These are phyloP conservation scores for Leucoma salicis DNA, from an alignment of 2,888 invertebrate species.

Conservation along the genomic window DNA sequence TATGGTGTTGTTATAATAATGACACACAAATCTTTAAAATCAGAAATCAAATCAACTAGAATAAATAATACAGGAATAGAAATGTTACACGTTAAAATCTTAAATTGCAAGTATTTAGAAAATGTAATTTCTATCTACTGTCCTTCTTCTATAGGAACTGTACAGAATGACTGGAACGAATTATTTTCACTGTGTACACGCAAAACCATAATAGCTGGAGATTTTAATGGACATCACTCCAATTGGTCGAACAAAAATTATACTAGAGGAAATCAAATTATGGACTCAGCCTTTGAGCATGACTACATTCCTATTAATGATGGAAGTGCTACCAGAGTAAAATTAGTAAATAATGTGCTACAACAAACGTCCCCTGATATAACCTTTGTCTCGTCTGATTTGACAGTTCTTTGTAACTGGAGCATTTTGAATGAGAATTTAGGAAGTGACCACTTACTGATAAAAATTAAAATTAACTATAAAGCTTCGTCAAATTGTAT, in stretches of 20 bases:
- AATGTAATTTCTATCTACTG: not conserved
- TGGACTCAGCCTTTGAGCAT: not conserved
- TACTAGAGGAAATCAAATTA: not conserved
- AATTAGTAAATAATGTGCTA: not conserved
- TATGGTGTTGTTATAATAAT: not conserved
- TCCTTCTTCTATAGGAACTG: not conserved
- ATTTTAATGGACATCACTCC: not conserved
- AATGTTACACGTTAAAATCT: conserved; percentile 19
- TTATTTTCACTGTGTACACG: not conserved
- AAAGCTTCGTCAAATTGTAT: not conserved
- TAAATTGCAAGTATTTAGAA: conserved; percentile 7
- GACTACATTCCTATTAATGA: not conserved
- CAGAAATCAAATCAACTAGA: not conserved
- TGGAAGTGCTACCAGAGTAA: not conserved
- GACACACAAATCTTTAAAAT: not conserved
- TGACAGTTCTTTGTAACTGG: not conserved
- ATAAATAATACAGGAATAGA: conserved; percentile 11
- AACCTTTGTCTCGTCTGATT: not conserved
- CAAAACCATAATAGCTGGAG: too few species aligned
- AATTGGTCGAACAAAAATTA: not conserved
- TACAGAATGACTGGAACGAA: not conserved
- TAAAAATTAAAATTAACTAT: not conserved
- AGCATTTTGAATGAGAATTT: not conserved
- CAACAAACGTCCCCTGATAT: not conserved
- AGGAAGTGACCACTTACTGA: not conserved